Percentiles rank a stretch among this genome's conserved stretches.
Evolutionary conservation across 2,113 vertebrate genomes (phyloP).

Genomic region (Scalopus aquaticus): DNA sequence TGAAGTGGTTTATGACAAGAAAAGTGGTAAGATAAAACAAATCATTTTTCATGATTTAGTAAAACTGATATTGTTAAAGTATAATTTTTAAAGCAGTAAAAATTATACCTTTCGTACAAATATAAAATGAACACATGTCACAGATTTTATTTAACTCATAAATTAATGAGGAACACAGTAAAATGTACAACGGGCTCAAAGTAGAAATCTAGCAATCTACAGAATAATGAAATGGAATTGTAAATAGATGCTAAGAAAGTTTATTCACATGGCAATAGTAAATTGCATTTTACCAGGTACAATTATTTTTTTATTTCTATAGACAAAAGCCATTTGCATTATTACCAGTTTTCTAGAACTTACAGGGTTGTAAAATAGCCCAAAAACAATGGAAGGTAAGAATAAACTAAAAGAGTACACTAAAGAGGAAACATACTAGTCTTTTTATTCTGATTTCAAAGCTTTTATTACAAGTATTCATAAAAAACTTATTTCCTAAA

Average conservation of each 20-base stretch:
- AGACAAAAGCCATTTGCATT: not conserved
- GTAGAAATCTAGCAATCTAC: not conserved
- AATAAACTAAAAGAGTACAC: not conserved
- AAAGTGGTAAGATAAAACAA: not conserved
- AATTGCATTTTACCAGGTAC: not conserved
- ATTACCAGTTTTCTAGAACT: not conserved
- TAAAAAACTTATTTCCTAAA: not conserved
- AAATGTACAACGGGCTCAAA: not conserved
- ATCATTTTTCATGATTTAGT: not conserved
- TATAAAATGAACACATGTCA: not conserved
- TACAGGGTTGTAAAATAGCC: not conserved
- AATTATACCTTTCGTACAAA: slow-evolving; percentile 16
- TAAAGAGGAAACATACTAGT: not conserved
- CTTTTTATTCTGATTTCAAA: slow-evolving; percentile 1
- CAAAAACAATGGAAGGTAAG: not conserved
- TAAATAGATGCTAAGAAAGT: not conserved
- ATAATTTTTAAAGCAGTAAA: not conserved
- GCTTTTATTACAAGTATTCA: not conserved
- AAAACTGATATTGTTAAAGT: not conserved
- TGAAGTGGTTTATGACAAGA: not conserved
- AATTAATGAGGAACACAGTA: not conserved
- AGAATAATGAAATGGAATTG: not conserved
- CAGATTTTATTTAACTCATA: slow-evolving; percentile 26
- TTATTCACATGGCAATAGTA: not conserved
- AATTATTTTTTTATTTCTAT: not conserved